Conservation (phyloP, 2,113 vertebrate species). For the Danio rerio region DNA sequence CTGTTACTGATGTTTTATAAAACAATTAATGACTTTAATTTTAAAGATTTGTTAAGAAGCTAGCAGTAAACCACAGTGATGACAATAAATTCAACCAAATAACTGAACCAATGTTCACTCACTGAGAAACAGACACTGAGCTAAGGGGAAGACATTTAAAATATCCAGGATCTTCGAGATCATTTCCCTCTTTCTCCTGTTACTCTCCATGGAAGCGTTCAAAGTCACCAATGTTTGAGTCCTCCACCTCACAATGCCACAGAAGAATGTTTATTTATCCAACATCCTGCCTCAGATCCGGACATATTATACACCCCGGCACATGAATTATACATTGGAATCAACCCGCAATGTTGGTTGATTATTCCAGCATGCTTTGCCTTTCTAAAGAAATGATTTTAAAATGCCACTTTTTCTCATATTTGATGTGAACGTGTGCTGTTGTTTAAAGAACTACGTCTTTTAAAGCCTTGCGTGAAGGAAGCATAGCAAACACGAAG, state of each 20-base stretch:
- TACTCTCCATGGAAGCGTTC: constrained; percentile 50
- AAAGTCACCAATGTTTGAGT: constrained; percentile 48
- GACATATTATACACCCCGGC: constrained; percentile 49
- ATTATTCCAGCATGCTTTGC: constrained; percentile 38
- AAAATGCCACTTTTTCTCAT: constrained; percentile 15
- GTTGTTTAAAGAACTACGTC: constrained; percentile 24
- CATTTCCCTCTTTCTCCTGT: constrained; percentile 44
- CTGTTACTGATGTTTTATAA: background rate
- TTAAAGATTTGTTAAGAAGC: background rate
- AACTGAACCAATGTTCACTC: background rate
- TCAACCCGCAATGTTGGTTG: constrained; percentile 37
- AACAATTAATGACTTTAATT: too few relatives aligned
- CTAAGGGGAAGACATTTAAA: background rate
- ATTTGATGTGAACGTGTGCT: constrained; percentile 2
- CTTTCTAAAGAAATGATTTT: constrained; percentile 35
- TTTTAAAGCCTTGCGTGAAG: background rate
- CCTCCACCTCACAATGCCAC: constrained; percentile 52
- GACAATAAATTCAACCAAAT: background rate
- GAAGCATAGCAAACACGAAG: background rate
- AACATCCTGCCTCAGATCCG: constrained; percentile 56
- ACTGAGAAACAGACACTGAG: background rate
- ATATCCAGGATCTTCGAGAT: constrained; percentile 48
- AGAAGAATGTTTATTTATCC: constrained; percentile 59
- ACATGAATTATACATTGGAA: constrained; percentile 56
- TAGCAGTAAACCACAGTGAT: background rate